Evolutionary conservation across 2,888 invertebrate genomes (phyloP).

Genomic region (Noctua janthe): DNA sequence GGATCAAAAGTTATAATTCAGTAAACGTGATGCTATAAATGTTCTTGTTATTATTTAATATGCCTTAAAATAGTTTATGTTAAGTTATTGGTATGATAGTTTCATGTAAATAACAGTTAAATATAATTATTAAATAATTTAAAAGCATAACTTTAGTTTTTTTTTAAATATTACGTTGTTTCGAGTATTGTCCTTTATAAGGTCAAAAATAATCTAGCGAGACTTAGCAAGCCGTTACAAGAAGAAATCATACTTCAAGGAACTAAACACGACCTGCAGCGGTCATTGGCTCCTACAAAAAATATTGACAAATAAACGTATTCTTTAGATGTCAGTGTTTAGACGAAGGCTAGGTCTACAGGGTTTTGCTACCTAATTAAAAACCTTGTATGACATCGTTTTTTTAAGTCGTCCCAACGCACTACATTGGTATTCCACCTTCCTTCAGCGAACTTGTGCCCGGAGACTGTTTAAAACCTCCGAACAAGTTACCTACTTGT

Average conservation of each 20-base stretch:
- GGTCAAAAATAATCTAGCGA: not conserved
- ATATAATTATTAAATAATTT: not conserved
- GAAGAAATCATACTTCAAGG: not conserved
- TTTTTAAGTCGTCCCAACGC: too few relatives aligned
- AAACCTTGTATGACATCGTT: too few relatives aligned
- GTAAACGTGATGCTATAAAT: not conserved
- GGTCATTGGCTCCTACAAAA: too few relatives aligned
- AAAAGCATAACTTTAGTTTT: not conserved
- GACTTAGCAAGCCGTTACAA: not conserved
- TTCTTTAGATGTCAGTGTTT: too few relatives aligned
- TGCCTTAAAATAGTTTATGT: not conserved
- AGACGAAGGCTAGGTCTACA: too few relatives aligned
- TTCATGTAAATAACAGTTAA: not conserved
- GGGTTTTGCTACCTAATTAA: too few relatives aligned
- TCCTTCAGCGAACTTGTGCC: not conserved
- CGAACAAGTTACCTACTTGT: not conserved
- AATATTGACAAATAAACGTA: too few relatives aligned
- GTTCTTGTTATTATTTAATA: not conserved
- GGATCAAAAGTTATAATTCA: not conserved
- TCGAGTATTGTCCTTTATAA: not conserved
- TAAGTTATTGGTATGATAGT: not conserved
- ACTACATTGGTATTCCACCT: not conserved
- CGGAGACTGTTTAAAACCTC: not conserved
- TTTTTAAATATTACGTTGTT: not conserved
- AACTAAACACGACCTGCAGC: not conserved